Conservation (phyloP, 1,140 invertebrate species). For the Leptinotarsa lineolata region DNA sequence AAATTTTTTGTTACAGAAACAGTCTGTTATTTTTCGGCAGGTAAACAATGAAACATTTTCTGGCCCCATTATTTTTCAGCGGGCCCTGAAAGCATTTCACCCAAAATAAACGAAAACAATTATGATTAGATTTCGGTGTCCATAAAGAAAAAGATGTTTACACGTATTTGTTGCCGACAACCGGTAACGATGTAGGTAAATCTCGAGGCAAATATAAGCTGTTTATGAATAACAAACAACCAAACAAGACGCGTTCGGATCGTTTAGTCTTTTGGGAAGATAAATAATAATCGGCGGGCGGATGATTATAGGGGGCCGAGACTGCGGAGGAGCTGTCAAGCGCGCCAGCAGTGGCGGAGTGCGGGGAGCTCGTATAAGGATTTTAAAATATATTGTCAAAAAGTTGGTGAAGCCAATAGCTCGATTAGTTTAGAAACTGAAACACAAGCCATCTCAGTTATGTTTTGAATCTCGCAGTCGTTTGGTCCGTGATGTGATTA, state of each 20-base stretch:
- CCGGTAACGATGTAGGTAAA: slow-evolving; percentile 5
- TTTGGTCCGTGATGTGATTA: too few species aligned
- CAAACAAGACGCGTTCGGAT: slow-evolving; percentile 7
- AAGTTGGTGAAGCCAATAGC: too few species aligned
- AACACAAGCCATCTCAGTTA: too few species aligned
- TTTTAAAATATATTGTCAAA: too few species aligned
- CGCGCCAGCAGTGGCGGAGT: not conserved
- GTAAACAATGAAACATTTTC: not conserved
- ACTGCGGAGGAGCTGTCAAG: slow-evolving; percentile 4
- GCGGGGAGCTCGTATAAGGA: too few species aligned
- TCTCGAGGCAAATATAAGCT: slow-evolving; percentile 2
- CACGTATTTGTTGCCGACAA: slow-evolving; percentile 2
- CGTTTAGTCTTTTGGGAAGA: slow-evolving; percentile 8
- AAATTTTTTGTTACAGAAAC: too few species aligned
- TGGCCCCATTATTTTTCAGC: not conserved
- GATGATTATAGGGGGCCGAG: not conserved
- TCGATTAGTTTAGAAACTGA: too few species aligned
- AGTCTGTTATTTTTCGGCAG: not conserved
- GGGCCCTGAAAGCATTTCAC: not conserved
- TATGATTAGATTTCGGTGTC: not conserved
- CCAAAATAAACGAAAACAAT: slow-evolving; percentile 6
- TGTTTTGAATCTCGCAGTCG: too few species aligned
- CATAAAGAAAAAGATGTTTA: not conserved
- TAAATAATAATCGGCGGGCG: slow-evolving; percentile 7
- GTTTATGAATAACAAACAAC: slow-evolving; percentile 3